These are phyloP conservation scores for Chrysopa pallens DNA, from an alignment of 1,140 invertebrate genomes.

Conservation along the genomic window DNA sequence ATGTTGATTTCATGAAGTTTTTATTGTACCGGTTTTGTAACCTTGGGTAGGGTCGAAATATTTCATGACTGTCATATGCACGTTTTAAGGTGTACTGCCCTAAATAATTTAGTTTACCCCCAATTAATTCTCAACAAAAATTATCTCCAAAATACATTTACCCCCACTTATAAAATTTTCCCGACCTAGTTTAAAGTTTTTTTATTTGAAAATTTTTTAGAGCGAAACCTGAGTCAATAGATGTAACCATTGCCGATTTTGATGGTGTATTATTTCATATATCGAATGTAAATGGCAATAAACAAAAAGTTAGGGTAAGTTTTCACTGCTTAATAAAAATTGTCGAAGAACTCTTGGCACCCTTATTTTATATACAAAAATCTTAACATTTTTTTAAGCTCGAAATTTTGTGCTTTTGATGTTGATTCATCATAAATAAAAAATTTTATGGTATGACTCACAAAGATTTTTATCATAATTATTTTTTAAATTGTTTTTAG, in stretches of 20 bases:
- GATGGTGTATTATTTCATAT: slow-evolving; percentile 98
- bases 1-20: no score
- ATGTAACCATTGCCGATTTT: slow-evolving; percentile 91
- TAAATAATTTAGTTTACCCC: no score
- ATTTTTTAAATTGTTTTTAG: slow-evolving; percentile 33
- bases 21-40: no score
- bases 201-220: slow-evolving; percentile 30
- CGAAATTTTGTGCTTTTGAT: slow-evolving; percentile 1
- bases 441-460: neutral
- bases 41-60: no score
- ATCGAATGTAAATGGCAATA: slow-evolving; percentile 90
- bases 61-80: no score
- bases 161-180: no score
- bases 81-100: no score
- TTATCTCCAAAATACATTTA: no score
- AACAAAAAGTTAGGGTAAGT: slow-evolving; percentile 90
- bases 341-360: neutral
- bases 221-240: slow-evolving; percentile 85
- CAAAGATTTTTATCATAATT: neutral
- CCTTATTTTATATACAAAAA: no score
- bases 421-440: neutral
- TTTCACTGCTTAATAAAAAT: neutral
- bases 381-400: neutral
- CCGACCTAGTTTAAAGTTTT: no score
- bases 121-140: no score